Base-by-base conservation (phyloP, 1,140 invertebrate species). In the Eciton burchellii region DNA sequence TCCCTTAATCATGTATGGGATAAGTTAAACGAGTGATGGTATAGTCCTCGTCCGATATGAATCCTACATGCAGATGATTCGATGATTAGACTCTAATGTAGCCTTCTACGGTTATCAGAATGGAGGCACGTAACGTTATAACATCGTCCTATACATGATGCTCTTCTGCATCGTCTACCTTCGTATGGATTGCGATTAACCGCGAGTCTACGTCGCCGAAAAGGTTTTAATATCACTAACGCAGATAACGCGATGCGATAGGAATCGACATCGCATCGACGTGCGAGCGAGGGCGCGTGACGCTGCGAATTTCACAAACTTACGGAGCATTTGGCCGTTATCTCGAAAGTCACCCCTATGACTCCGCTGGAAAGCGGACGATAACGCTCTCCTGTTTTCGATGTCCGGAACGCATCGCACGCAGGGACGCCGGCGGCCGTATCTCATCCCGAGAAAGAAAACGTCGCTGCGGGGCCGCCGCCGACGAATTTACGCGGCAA, bases 401-500 rank as follows among this genome's bases (percentile, higher is more conserved):
- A 71, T n/a, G 54, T 47, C n/a, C 56, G 2, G 35, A 52, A 62
- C 65, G 68, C 43, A 43, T 49, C 56, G 16, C 56, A 49, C 77
- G 66, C 45, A 66, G 47, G 6, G 29, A 43, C 16, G 4, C n/a
- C 1, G 11, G 4, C n/a, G 1, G 11, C 19, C 62, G 24, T 70
- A 68, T 70, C n/a, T 79, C 49, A 47, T 47, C 12, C 47, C 2
- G 6, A 41, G n/a, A 8, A 43, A 21, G 45, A n/a, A 56, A 76
- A 45, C 19, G 74, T 84, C 54, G 68, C 76, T 57, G 83, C 83
- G 63, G 56, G 83, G 14, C 43, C 21, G 49, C 12, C 29, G 41
- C 16, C 45, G 35, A 56, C 24, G n/a, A 47, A 83, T 43, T 60
- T 70, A 81, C 72, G 66, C 65, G 24, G 26, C 63, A 84, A 82